Conservation (phyloP, 2,113 vertebrate species). For the Leptobrachium leishanense region DNA sequence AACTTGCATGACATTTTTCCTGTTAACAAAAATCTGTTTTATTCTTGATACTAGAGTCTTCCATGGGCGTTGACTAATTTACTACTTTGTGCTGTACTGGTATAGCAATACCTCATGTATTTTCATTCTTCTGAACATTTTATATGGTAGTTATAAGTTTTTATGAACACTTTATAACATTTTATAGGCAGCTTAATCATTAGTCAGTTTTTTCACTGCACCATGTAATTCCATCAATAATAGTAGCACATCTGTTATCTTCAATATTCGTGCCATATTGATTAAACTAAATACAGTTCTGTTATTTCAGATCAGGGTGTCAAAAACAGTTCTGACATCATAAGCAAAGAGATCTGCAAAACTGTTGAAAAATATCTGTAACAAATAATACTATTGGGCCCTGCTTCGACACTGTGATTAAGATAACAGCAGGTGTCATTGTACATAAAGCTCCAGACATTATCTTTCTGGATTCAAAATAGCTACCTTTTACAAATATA, state of each 20-base stretch:
- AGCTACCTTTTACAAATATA: no score
- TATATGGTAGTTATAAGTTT: slow-evolving; percentile 44
- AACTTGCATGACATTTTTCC: not conserved
- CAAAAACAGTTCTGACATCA: no score
- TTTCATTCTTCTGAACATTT: slow-evolving; percentile 15
- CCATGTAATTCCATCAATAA: slow-evolving; percentile 46
- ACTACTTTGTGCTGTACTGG: slow-evolving; percentile 22
- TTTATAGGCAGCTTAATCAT: slow-evolving; percentile 46
- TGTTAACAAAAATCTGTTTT: not conserved
- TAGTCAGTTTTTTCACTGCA: slow-evolving; percentile 34
- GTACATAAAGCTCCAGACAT: no score
- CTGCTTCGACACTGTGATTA: no score
- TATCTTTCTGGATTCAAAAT: no score
- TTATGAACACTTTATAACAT: slow-evolving; percentile 46
- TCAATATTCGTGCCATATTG: not conserved
- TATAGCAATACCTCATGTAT: slow-evolving; percentile 43
- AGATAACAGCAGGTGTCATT: no score
- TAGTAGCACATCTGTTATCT: slow-evolving; percentile 26
- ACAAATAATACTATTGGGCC: no score
- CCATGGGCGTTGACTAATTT: slow-evolving; percentile 21
- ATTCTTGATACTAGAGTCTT: slow-evolving; percentile 1
- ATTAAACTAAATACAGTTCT: no score
- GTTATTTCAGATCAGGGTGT: no score
- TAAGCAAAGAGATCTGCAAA: no score
- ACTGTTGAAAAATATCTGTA: no score